Evolutionary conservation across 2,113 vertebrate genomes (phyloP), one percentile per base, ranked within the genome.

Genomic region (Carollia perspicillata): DNA sequence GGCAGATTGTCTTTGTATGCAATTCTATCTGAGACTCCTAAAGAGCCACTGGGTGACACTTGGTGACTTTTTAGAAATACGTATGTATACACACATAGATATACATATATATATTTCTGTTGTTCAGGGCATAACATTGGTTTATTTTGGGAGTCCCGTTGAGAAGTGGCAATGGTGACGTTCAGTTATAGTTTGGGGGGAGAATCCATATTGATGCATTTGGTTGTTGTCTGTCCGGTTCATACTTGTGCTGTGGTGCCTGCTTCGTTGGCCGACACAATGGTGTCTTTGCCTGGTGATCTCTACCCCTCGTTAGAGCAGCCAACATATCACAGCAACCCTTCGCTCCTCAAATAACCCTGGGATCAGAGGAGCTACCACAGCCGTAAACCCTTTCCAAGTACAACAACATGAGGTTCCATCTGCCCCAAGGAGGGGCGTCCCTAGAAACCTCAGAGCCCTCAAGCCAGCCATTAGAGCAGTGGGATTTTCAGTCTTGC

Each of bases 401-500:
- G 58, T n/a, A n/a, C 44, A 94, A 81, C 75, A 91, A 40, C 26
- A 22, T 26, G 42, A 78, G 53, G 37, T 85, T 40, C 92, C 63
- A 22, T 68, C 49, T 89, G 49, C 68, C 30, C 66, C 9, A 11
- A 81, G 55, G 40, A 84, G 42, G 80, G 60, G 2, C 47, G 14
- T 44, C 77, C 33, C 37, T 23, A 35, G 51, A 95, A 84, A 66
- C 89, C 63, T 72, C 58, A 60, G 9, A 40, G 49, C 26, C 71
- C 68, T 63, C 37, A n/a, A 35, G 35, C 26, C 12, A 53, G 11
- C 84, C 77, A 5, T 77, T 9, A 28, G 13, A 79, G 16, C 60
- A 78, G 30, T 79, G 37, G 12, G 40, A 79, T 87, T 90, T 93
- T 83, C 60, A 84, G 42, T 93, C 72, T 97, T 97, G 95, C 88